phyloP scores from a whole-genome alignment of 2,888 invertebrate genomes.

The Coecobrya sp. region DNA sequence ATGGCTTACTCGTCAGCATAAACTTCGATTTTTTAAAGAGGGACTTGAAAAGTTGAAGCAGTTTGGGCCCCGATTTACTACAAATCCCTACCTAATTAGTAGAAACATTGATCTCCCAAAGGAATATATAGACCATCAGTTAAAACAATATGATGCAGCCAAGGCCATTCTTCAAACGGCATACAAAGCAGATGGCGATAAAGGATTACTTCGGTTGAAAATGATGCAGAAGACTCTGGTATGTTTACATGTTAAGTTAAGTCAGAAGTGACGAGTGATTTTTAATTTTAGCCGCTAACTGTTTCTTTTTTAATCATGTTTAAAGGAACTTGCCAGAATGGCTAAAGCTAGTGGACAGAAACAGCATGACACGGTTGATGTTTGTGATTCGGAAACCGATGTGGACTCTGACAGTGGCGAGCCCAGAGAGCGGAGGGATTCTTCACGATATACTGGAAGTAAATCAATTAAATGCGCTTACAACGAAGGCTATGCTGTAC shows the following conservation, averaged over 20 bases:
- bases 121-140: constrained; percentile 68
- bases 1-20: constrained; percentile 58
- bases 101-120: constrained; percentile 59
- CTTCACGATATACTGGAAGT: constrained; percentile 14
- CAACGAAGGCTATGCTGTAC: constrained; percentile 67
- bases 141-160: constrained; percentile 67
- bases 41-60: constrained; percentile 67
- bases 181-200: constrained; percentile 57
- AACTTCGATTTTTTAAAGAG: constrained; percentile 50
- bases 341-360: constrained; percentile 68
- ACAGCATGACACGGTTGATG: constrained; percentile 43
- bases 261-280: too few species aligned
- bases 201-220: constrained; percentile 58
- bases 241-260: too few species aligned
- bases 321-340: constrained; percentile 60
- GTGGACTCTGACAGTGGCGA: constrained; percentile 62
- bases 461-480: constrained; percentile 65
- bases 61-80: constrained; percentile 52
- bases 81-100: constrained; percentile 68
- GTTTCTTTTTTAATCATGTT: neutral
- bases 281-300: too few species aligned
- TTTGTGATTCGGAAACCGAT: constrained; percentile 66
- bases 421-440: constrained; percentile 33
- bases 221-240: constrained; percentile 63
- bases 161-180: constrained; percentile 72